Evolutionary conservation across 53 echinoderm and acorn worm genomes (phyloP).

Genomic region (Temnopleurus reevesii): DNA sequence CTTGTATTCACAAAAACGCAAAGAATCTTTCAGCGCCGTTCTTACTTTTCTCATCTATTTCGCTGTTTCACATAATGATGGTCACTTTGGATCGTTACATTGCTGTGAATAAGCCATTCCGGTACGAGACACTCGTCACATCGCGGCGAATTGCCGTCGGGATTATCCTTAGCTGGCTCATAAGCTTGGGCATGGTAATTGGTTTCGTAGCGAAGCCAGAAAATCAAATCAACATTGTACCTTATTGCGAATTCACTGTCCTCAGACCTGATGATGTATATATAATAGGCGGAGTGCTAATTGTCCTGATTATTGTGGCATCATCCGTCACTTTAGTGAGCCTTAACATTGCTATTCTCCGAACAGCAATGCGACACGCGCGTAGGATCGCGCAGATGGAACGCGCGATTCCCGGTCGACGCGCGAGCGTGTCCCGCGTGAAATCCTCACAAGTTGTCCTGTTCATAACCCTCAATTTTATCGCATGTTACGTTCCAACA

Average conservation of each 20-base stretch:
- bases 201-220: background rate
- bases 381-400: background rate
- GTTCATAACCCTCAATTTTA: background rate
- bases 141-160: background rate
- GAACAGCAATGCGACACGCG: background rate
- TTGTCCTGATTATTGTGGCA: background rate
- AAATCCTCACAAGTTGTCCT: background rate
- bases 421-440: background rate
- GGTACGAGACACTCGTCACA: background rate
- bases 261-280: background rate
- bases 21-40: background rate
- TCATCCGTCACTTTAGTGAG: background rate
- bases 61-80: background rate
- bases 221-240: background rate
- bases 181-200: background rate
- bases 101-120: background rate
- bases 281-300: background rate
- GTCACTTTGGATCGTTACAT: constrained; percentile 12
- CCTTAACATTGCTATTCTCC: background rate
- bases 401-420: background rate
- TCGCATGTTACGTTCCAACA: background rate
- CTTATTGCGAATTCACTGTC: background rate
- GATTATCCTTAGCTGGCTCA: background rate
- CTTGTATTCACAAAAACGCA: background rate
- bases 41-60: background rate